Evolutionary conservation across 2,113 vertebrate species (phyloP), one percentile per base, ranked within the genome.

Genomic region (Apus apus): DNA sequence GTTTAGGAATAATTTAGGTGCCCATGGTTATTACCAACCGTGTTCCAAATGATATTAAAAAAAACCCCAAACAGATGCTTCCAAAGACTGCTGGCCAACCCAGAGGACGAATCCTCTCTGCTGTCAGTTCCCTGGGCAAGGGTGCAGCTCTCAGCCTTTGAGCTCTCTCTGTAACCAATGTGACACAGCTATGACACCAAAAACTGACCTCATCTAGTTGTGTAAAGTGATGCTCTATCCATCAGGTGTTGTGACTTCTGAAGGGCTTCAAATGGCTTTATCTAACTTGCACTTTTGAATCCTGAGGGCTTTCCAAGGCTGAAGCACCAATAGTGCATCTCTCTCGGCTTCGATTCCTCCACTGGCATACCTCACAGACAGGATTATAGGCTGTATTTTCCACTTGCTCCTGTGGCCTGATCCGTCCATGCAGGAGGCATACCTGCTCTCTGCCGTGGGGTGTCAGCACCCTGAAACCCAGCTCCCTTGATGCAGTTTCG

Each of bases 291-390:
- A 6, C 21, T 6, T 25, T 9, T 22, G n/a, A 20, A 15, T 65
- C n/a, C 26, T 4, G n/a, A 40, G 29, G 26, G 13, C 32, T 87
- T 17, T 16, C 13, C 51, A 46, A 48, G 26, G 5, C 20, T 25
- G 9, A 30, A 51, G 29, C 50, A 13, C 48, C 32, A 6, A 1
- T 14, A 1, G 1, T 3, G 4, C 3, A 0, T 3, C 15, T 5
- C 9, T 19, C 8, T 5, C 2, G 0, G 34, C 4, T 29, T 13
- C 1, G 9, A 1, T 32, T 27, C 50, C 53, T 75, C 32, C 17
- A 2, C 3, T 4, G 29, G 48, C 75, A 60, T 70, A 6, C 16
- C 30, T n/a, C 6, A 1, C 1, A 25, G 22, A 22, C 0, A 2
- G 45, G 23, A 16, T 11, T 16, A 9, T 0, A 14, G 25, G 8